phyloP scores from a whole-genome alignment of 1,140 invertebrate species.

The Apis dorsata region DNA sequence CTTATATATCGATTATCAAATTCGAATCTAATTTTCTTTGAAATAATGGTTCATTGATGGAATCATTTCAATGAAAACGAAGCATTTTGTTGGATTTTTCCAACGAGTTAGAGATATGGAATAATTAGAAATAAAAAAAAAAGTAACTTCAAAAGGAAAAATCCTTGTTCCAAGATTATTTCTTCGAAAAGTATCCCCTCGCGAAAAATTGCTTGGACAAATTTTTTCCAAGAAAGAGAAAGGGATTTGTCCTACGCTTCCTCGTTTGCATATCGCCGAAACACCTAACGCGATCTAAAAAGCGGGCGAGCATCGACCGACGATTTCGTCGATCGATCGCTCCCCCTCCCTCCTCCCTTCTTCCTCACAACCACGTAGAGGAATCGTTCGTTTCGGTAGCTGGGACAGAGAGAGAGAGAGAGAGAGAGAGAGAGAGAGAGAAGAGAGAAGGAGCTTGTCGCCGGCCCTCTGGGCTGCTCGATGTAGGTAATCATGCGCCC shows the following conservation, averaged over 20 bases:
- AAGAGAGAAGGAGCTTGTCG: neutral
- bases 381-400: conserved; percentile 5
- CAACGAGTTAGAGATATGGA: too few relatives aligned
- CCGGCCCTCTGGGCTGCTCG: conserved; percentile 49
- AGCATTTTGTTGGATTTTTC: too few relatives aligned
- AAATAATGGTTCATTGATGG: too few relatives aligned
- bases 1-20: too few relatives aligned
- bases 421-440: neutral
- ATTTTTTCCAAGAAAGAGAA: neutral
- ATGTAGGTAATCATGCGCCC: conserved; percentile 73
- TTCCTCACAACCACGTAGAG: conserved; percentile 5
- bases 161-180: too few relatives aligned
- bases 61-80: too few relatives aligned
- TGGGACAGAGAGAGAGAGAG: neutral
- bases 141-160: too few relatives aligned
- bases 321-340: conserved; percentile 29
- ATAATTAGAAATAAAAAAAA: too few relatives aligned
- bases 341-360: neutral
- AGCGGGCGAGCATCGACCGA: neutral
- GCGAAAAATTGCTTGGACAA: neutral
- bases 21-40: too few relatives aligned
- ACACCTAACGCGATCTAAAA: conserved; percentile 17
- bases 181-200: too few relatives aligned
- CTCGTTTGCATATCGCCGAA: conserved; percentile 27
- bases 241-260: neutral